Conservation (phyloP, 2,113 vertebrate genomes). For the Indicator indicator region DNA sequence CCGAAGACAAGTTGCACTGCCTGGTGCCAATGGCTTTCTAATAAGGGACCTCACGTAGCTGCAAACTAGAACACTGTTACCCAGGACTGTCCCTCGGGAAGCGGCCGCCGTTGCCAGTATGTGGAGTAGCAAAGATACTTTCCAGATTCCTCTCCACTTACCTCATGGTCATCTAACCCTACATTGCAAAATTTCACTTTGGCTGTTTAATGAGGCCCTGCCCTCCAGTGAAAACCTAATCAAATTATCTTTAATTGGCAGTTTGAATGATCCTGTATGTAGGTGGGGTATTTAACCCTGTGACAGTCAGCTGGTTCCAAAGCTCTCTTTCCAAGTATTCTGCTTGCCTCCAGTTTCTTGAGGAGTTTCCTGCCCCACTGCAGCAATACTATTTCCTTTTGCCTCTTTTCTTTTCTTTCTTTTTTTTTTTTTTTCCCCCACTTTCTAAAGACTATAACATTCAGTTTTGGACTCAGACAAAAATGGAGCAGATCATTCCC, state of each 20-base stretch:
- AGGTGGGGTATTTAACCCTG: neutral
- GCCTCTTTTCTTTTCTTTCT: neutral
- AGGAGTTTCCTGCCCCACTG: neutral
- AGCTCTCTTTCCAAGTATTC: neutral
- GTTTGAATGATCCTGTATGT: neutral
- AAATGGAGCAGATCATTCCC: neutral
- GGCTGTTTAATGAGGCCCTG: slow-evolving; percentile 19
- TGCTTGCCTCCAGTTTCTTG: neutral
- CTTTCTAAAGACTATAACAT: neutral
- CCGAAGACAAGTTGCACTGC: neutral
- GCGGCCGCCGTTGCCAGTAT: neutral
- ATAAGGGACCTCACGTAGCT: neutral
- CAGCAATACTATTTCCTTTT: neutral
- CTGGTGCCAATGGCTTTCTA: neutral
- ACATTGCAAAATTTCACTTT: slow-evolving; percentile 21
- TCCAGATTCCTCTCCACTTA: slow-evolving; percentile 40
- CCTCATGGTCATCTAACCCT: slow-evolving; percentile 7
- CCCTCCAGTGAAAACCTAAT: slow-evolving; percentile 24
- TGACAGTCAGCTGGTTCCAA: neutral
- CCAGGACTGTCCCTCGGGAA: neutral
- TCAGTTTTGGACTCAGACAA: neutral
- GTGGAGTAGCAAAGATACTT: neutral
- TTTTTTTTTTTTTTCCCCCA: neutral
- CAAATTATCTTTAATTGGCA: slow-evolving; percentile 28
- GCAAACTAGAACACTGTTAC: neutral